Evolutionary conservation across 1,140 invertebrate genomes (phyloP), one percentile per base, ranked within the genome.

Genomic region (Phymorhynchus buccinoides): DNA sequence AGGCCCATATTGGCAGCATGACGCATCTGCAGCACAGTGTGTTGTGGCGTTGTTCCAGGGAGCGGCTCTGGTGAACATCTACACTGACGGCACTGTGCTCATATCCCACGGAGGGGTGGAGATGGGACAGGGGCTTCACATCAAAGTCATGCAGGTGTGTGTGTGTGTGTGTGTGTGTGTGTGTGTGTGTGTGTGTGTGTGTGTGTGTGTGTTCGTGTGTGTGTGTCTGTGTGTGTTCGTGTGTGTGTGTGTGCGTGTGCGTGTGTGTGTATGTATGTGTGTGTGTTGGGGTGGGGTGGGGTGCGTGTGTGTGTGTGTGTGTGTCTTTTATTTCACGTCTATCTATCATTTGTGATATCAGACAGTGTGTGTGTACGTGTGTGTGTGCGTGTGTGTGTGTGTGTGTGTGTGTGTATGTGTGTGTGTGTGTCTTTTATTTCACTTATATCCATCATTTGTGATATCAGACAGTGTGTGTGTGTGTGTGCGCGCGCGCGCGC

Each of bases 51-150:
- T 37, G 9, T 37, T 37, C 39, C 39, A 75, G 16, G 35, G 18
- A 9, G 14, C 35, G 16, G 35, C 35, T 75, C 30, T 35, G 16
- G 18, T 75, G 35, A 41, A 41, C 39, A 39, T 75, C 30, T 37
- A 39, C 39, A 39, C 30, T 37, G 35, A 22, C 39, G 16, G 73
- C 30, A 16, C 39, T 16, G 18, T 75, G 12, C 30, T 75, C 30
- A 89, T 99, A 14, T 96, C 95, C 2, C 48, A 52, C 48, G 48
- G 48, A 52, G 48, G 48, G 48, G 48, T 75, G 30, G 73, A 41
- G 73, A 41, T 16, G 30, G 30, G 30, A 3, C 16, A 22, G 30
- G 30, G 16, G 39, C 16, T 39, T 37, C 30, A 39, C 16, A 39
- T 35, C 30, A 75, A 41, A 16, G 14, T 18, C 18, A n/a, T 39